Conservation (phyloP, 2,113 vertebrate genomes). For the Microtus pennsylvanicus region DNA sequence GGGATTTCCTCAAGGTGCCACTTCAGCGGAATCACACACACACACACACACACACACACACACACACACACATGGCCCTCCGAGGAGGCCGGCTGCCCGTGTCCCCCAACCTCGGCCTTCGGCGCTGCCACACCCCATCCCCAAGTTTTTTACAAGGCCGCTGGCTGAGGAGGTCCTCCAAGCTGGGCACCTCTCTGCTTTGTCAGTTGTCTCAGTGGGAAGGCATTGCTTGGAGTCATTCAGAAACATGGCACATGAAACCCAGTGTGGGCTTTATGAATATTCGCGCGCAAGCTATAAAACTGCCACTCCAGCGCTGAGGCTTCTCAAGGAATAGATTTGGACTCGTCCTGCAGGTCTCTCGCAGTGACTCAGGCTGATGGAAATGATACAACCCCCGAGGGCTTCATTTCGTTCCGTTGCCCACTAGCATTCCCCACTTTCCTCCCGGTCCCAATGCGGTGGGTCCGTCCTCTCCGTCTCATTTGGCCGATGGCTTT, state of each 20-base stretch:
- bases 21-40: background rate
- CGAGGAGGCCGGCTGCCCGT: background rate
- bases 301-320: constrained; percentile 50
- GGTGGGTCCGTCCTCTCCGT: constrained; percentile 56
- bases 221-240: background rate
- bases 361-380: constrained; percentile 83
- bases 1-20: background rate
- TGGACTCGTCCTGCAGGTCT: constrained; percentile 82
- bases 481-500: constrained; percentile 43
- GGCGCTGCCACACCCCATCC: fast-evolving
- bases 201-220: background rate
- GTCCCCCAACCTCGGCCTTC: background rate
- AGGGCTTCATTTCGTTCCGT: constrained; percentile 80
- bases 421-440: constrained; percentile 60
- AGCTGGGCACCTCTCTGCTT: background rate
- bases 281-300: constrained; percentile 37
- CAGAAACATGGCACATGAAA: constrained; percentile 20
- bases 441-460: constrained; percentile 71
- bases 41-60: too few relatives aligned
- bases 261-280: background rate
- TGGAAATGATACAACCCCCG: constrained; percentile 81
- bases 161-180: background rate
- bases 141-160: background rate
- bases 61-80: background rate
- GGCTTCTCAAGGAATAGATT: constrained; percentile 72